Base-by-base conservation (phyloP, 1,140 invertebrate genomes). In the Drosophila kepulauana region DNA sequence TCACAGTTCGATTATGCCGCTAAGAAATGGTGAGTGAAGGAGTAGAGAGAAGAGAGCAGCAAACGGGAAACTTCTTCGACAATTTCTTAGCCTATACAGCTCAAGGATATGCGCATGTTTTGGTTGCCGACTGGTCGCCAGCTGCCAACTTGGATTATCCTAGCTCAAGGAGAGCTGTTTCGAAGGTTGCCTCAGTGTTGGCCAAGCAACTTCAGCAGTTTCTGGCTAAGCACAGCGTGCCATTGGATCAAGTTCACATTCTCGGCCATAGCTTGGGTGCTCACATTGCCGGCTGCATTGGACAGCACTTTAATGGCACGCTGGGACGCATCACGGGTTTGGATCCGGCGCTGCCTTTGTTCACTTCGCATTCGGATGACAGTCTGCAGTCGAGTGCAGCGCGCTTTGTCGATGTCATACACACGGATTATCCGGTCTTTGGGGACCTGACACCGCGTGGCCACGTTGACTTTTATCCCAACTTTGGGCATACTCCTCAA, bases 391-490 rank as follows among this genome's bases (percentile, higher is more conserved):
- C 92, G 1, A 86, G 76, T 8, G 94, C 94, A 13, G 94, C 94
- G 0, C 84, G 93, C 1, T 94, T 94, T 75, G 94, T 95, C 1
- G 94, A 94, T 73, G 93, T 94, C 2, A 94, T 94, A 58, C 94
- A 95, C 79, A 94, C 94, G 0, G 94, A 94, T 57, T 93, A 93
- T 13, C 94, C 94, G 0, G 93, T 94, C 64, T 94, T 95, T 65
- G 95, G 95, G 0, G 94, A 94, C 54, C 91, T 92, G 15, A 81
- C 92, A 2, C 91, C 94, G 0, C 85, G 94, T 0, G 95, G 95
- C 1, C 93, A 94, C 1, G 93, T 94, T 1, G 95, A 96, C 71
- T 94, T 95, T 70, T 96, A 94, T 93, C 95, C 95, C 1, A 95
- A 95, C 82, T 94, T 94, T 59, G 94, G 94, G 0, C 90, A 81